Evolutionary conservation across 2,113 vertebrate genomes (phyloP).

Genomic region (Megaceryle torquata): DNA sequence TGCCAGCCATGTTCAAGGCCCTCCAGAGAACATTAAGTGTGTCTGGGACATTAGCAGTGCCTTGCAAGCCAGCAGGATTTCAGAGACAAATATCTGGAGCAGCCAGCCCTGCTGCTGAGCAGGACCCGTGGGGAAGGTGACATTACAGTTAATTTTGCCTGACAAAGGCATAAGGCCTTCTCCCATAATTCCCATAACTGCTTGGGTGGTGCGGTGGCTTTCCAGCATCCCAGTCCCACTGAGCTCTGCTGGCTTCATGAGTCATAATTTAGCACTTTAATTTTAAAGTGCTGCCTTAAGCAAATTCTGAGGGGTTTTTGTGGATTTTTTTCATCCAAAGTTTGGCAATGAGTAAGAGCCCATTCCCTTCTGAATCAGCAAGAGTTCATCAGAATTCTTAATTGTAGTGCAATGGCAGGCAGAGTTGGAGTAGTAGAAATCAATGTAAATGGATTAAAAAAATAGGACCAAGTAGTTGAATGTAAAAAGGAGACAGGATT

Average conservation of each 20-base stretch:
- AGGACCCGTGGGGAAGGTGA: not conserved
- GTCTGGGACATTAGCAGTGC: not conserved
- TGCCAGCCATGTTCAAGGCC: not conserved
- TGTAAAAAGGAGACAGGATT: constrained; percentile 36
- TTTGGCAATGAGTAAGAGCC: constrained; percentile 14
- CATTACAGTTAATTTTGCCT: not conserved
- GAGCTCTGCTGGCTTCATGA: not conserved
- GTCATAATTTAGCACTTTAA: not conserved
- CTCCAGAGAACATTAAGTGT: not conserved
- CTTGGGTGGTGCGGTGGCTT: not conserved
- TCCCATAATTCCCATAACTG: not conserved
- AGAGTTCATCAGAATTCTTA: constrained; percentile 56
- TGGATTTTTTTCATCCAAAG: not conserved
- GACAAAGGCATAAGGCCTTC: not conserved
- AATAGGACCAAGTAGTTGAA: constrained; percentile 17
- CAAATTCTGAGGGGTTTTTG: constrained; percentile 4
- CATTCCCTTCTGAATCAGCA: constrained; percentile 60
- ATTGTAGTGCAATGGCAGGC: constrained; percentile 50
- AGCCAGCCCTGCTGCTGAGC: not conserved
- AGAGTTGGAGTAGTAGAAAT: constrained; percentile 62
- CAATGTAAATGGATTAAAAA: constrained; percentile 65
- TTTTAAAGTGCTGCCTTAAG: constrained; percentile 41
- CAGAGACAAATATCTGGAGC: not conserved
- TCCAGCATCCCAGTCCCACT: not conserved
- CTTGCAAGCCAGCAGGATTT: not conserved